Percentiles rank a stretch among this genome's conserved stretches.
Conservation (phyloP, 2,113 vertebrate genomes). For the Pogonocichla stellata region DNA sequence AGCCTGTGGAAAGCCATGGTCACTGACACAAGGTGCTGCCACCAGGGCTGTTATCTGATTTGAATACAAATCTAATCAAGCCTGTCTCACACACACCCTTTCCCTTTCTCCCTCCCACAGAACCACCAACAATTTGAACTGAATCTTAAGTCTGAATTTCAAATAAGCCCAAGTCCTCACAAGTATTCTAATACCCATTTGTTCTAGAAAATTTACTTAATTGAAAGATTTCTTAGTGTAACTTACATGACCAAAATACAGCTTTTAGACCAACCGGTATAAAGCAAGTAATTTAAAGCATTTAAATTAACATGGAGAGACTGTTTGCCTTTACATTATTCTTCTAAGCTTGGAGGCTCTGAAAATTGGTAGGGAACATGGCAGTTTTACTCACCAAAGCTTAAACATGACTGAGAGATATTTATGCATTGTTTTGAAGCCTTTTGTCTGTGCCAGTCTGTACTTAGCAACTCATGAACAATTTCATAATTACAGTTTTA, state of each 20-base stretch:
- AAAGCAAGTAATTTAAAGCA: background rate
- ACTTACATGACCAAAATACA: background rate
- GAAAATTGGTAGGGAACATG: background rate
- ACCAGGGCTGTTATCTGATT: background rate
- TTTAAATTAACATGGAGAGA: background rate
- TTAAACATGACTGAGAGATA: background rate
- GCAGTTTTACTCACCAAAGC: background rate
- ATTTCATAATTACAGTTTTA: background rate
- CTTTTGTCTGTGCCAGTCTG: background rate
- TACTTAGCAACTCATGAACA: background rate
- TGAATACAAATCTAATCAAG: background rate
- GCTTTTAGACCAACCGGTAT: background rate
- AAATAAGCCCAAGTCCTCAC: background rate
- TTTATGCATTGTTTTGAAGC: background rate
- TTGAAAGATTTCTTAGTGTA: background rate
- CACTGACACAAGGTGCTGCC: background rate
- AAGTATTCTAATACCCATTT: background rate
- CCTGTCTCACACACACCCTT: background rate
- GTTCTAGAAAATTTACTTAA: background rate
- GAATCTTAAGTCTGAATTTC: background rate
- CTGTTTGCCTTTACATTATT: background rate
- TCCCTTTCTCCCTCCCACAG: background rate
- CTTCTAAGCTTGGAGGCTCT: background rate
- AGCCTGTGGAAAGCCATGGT: accelerated
- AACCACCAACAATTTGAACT: background rate